Evolutionary conservation across 2,113 vertebrate species (phyloP).

Genomic region (Elephas maximus): DNA sequence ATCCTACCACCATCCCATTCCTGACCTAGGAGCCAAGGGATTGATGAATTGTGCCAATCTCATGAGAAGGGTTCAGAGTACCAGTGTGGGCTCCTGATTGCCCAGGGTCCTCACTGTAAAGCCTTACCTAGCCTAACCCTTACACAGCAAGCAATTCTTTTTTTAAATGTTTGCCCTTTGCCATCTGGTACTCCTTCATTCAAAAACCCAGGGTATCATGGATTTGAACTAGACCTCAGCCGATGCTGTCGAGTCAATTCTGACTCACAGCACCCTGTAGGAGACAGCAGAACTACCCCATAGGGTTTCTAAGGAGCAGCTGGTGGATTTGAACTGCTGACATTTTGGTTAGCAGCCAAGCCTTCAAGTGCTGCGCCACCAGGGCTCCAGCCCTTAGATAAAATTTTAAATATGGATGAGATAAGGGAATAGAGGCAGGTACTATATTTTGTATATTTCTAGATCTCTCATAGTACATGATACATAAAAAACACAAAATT

Average conservation of each 20-base stretch:
- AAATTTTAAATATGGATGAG: not conserved
- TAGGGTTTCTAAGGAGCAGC: no score
- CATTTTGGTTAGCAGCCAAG: no score
- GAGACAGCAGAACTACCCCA: no score
- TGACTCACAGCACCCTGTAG: no score
- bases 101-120: not conserved
- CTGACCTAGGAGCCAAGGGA: not conserved
- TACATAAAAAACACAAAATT: conserved; percentile 16
- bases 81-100: not conserved
- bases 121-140: not conserved
- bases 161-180: not conserved
- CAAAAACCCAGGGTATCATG: not conserved
- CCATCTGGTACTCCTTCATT: not conserved
- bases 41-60: not conserved
- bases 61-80: not conserved
- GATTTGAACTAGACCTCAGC: not conserved
- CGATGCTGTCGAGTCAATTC: no score
- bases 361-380: no score
- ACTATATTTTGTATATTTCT: not conserved
- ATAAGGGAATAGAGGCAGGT: not conserved
- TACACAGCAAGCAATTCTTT: not conserved
- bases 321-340: no score
- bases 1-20: not conserved
- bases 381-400: not conserved
- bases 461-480: not conserved